Evolutionary conservation across 2,113 vertebrate species (phyloP), one percentile per base, ranked within the genome.

Genomic region (Mirza zaza): DNA sequence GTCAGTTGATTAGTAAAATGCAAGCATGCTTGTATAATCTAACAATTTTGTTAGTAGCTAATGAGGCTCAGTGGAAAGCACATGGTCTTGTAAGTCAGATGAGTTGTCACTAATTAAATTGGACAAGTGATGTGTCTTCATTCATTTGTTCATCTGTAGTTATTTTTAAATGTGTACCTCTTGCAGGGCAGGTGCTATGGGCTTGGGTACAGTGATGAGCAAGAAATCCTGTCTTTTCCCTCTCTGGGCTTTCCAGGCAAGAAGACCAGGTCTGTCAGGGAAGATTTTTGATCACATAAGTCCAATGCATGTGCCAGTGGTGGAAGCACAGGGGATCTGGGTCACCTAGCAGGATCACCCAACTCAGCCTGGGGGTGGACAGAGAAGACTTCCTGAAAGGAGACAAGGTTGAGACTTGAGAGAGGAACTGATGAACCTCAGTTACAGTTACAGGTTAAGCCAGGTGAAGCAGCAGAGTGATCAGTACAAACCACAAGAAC

Each of bases 11-110:
- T 55, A 34, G 23, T 65, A 34, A 55, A 90, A 76, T 84, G 59
- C 36, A 94, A 95, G 34, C n/a, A 50, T 63, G 39, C 18, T 18
- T 36, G 20, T 50, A 67, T 84, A 81, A 83, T 50, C 57, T 76
- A 91, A 90, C 87, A 80, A 70, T 79, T 95, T 93, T 86, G 45
- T 94, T 42, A 83, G 21, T 15, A 39, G 4, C 12, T 59, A 82
- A 83, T 83, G 50, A 91, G 50, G 59, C 63, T 93, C 86, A 57
- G 75, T 87, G 75, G 36, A 87, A 87, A 95, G n/a, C 59, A 86
- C 15, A 6, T 91, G 36, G 29, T 13, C 8, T 91, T 92, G 7
- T 27, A 92, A 87, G 65, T 96, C 36, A 83, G 25, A 70, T 86
- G 50, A 70, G 29, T 76, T 93, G 50, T 23, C n/a, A n/a, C 36